Conservation (phyloP, 2,113 vertebrate genomes). For the Numida meleagris region DNA sequence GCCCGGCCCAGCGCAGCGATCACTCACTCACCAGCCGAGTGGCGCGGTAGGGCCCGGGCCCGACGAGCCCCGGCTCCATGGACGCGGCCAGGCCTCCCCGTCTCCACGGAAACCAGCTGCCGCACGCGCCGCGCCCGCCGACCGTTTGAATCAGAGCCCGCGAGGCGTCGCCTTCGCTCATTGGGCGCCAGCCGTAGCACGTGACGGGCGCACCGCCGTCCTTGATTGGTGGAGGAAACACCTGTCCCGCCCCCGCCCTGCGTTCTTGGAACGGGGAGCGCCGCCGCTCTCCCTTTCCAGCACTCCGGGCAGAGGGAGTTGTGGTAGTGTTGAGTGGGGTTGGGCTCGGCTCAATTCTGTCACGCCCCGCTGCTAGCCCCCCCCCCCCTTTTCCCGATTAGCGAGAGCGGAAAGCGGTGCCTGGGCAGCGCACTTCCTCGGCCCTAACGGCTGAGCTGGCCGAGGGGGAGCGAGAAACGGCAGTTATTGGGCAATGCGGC, state of each 20-base stretch:
- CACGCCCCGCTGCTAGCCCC: no score
- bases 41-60: slow-evolving; percentile 85
- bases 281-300: background rate
- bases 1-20: no score
- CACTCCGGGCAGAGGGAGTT: no score
- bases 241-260: background rate
- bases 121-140: background rate
- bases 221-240: background rate
- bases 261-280: background rate
- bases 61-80: slow-evolving; percentile 82
- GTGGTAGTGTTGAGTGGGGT: no score
- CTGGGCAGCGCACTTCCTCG: no score
- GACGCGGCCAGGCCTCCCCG: background rate
- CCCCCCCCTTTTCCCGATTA: background rate
- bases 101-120: background rate
- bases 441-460: background rate
- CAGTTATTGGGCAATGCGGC: background rate
- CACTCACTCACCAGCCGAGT: slow-evolving; percentile 83
- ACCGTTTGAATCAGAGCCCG: slow-evolving; percentile 67
- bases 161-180: background rate
- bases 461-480: background rate
- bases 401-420: background rate
- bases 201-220: accelerated
- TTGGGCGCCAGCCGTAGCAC: background rate
- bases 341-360: no score